Evolutionary conservation across 2,888 invertebrate species (phyloP), one percentile per base, ranked within the genome.

Genomic region (Agonopterix arenella): DNA sequence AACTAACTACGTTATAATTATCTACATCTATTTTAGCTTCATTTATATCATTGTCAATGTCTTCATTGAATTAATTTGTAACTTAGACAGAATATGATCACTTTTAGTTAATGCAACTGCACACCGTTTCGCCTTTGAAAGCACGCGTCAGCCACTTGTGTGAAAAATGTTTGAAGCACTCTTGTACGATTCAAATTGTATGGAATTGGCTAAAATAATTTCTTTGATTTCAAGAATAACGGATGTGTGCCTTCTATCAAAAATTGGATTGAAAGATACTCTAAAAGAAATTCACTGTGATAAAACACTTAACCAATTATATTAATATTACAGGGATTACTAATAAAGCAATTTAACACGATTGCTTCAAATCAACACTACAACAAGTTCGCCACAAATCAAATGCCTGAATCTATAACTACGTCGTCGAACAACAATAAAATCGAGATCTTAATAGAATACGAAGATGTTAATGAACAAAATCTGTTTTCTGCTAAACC

Each of bases 331-430:
- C 88, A 89, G 89, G 86, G 80, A 82, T 74, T 81, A 70, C 78
- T 89, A 73, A 88, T 89, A 77, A 73, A 84, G 63, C 85, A 86
- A 70, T 81, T 88, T 71, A 82, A 86, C 67, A 70, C 64, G 47
- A 88, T 88, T 61, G 88, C 88, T 50, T 77, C 79, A 37, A 82
- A 80, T 58, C 84, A 84, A 65, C 76, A 84, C 41, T 86, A 84
- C 54, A 80, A 66, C 45, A 80, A 71, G 58, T 85, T 86, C 54
- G 73, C 66, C 54, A 67, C 62, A 47, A 74, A 76, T n/a, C 9
- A 46, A 13, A 46, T 37, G 16, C 46, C 37, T 5, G 37, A 37
- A 46, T 38, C 46, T 11, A 46, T 37, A 10, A 46, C 46, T 9
- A 43, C 36, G 13, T 75, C 68, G 50, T 64, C 73, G 16, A 65